These are phyloP conservation scores for Eupithecia tripunctaria DNA, from an alignment of 2,888 invertebrate genomes.

Conservation along the genomic window DNA sequence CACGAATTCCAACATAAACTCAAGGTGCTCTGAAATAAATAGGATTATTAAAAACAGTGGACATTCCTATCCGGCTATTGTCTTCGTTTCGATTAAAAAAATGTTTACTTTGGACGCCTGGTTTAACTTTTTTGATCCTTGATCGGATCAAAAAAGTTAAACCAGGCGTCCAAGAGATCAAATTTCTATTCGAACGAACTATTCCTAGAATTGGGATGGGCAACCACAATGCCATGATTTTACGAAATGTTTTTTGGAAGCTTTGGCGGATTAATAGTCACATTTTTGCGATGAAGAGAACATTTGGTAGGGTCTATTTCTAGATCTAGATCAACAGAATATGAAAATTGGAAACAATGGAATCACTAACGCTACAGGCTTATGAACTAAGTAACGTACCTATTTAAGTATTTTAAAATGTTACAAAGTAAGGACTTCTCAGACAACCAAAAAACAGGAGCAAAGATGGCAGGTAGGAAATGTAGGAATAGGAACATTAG, in stretches of 20 bases:
- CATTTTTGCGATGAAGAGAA: slow-evolving; percentile 9
- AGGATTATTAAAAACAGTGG: slow-evolving; percentile 27
- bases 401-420: background rate
- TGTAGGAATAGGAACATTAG: too few species aligned
- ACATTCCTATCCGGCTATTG: slow-evolving; percentile 14
- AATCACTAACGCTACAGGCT: background rate
- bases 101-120: slow-evolving; percentile 19
- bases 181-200: slow-evolving; percentile 26
- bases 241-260: slow-evolving; percentile 9
- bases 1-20: slow-evolving; percentile 55
- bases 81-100: slow-evolving; percentile 20
- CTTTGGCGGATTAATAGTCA: background rate
- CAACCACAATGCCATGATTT: slow-evolving; percentile 19
- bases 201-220: slow-evolving; percentile 23
- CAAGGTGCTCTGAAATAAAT: slow-evolving; percentile 38
- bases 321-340: background rate
- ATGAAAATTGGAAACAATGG: background rate
- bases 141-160: slow-evolving; percentile 29
- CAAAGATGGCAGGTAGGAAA: background rate
- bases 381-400: background rate
- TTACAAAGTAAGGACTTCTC: background rate
- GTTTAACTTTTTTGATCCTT: slow-evolving; percentile 26
- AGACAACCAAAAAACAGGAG: background rate
- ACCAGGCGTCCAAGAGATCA: too few species aligned
- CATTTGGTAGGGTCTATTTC: background rate